A percentile compares a stretch with the other conserved stretches of the same genome.
These are phyloP conservation scores for Tarsius wallacei DNA, from an alignment of 2,797 vertebrate species.

Conservation along the genomic window DNA sequence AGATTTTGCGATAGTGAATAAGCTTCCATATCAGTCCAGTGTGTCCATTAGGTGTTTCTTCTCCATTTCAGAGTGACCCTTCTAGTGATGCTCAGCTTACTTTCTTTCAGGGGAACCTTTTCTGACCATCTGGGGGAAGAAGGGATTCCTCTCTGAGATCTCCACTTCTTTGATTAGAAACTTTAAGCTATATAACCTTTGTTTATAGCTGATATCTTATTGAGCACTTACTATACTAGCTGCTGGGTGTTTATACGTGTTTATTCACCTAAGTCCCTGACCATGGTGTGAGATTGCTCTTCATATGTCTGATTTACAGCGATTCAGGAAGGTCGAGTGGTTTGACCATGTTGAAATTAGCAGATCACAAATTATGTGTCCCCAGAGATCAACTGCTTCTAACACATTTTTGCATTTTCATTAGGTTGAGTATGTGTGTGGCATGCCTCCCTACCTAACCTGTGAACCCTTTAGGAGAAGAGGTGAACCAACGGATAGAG, in stretches of 20 bases:
- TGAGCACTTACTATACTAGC: neutral
- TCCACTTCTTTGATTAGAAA: neutral
- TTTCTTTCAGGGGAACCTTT: neutral
- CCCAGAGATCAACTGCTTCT: neutral
- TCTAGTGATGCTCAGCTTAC: neutral
- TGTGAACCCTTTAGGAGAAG: neutral
- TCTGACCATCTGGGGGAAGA: neutral
- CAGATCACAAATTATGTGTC: neutral
- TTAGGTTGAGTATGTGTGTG: neutral
- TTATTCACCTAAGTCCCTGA: neutral
- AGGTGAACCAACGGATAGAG: neutral
- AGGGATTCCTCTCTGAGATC: neutral
- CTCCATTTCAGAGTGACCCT: neutral
- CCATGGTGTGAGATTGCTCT: neutral
- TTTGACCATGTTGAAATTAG: neutral
- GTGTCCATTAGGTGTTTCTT: neutral
- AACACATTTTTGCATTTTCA: neutral
- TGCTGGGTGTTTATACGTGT: neutral
- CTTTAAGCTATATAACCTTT: neutral
- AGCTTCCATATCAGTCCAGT: neutral
- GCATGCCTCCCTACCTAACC: neutral
- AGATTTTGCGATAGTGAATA: neutral
- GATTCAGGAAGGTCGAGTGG: neutral
- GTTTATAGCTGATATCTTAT: neutral
- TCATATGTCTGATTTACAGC: neutral